Base-by-base conservation (phyloP, 2,113 vertebrate species). In the Gasterosteus nipponicus region DNA sequence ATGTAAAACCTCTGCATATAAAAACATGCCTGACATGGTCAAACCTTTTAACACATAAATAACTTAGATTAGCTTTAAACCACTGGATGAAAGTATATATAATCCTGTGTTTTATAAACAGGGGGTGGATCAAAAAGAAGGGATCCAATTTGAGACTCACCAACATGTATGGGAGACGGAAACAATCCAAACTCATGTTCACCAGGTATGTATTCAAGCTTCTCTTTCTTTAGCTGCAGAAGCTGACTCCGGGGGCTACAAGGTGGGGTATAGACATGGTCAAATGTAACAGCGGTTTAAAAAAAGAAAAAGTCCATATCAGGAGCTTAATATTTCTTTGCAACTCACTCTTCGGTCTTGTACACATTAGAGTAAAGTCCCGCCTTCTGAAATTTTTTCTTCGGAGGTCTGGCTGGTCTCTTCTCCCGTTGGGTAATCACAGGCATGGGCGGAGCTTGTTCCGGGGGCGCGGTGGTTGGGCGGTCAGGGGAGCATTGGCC, bases 141-240 rank as follows among this genome's bases (percentile, higher is more conserved):
- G 56, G 4, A 66, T 69, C 2, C 15, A 41, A 18, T 51, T 35
- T 60, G 26, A 60, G 72, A 96, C 97, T 94, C 91, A 98, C 98
- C 98, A 31, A 99, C 97, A 10, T 99, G 98, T 82, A 99, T 98
- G 0, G 98, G 98, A 31, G 97, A 95, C 35, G 98, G 97, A 86
- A 99, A 96, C 69, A 99, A 91, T 5, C 98, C 97, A 2, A 97
- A 95, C 41, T 99, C 97, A 0, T 99, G 97, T 63, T 99, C 97
- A 59, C 97, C 96, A 0, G 98, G 98, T 63, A 95, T 95, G 83
- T 98, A 99, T 53, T 99, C 97, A 10, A 99, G 87, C 89, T 98
- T 99, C 64, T 99, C 98, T 69, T 97, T 99, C 93, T 99, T 99
- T 56, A 98, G 86, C 42, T 98, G 97, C 65, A 98, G 95, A 79